phyloP scores from a whole-genome alignment of 1,140 invertebrate species.

The Parapsyche elsis region DNA sequence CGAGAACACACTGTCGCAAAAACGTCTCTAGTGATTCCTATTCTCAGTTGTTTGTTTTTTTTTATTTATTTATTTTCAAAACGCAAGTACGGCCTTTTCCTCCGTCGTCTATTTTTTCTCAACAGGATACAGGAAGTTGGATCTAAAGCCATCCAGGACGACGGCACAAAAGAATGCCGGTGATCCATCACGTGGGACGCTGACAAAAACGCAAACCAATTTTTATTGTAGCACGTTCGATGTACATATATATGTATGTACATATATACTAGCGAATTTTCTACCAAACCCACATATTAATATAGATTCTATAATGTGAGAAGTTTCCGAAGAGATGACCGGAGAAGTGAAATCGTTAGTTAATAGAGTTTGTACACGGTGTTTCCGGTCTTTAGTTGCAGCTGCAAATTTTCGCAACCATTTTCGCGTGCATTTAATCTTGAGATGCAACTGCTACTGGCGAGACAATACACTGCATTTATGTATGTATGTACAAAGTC shows the following conservation, averaged over 20 bases:
- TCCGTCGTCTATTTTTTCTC: background rate
- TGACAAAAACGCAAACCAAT: background rate
- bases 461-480: background rate
- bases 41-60: background rate
- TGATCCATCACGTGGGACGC: conserved; percentile 17
- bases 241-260: background rate
- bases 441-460: conserved; percentile 13
- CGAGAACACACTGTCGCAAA: background rate
- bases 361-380: background rate
- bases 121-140: no score
- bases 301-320: no score
- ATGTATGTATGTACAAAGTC: no score
- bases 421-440: conserved; percentile 2
- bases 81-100: background rate
- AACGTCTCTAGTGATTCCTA: background rate
- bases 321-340: background rate
- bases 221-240: background rate
- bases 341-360: background rate
- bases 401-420: conserved; percentile 16
- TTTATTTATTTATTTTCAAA: background rate
- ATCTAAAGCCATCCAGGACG: background rate
- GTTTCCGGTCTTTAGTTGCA: background rate
- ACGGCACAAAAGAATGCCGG: conserved; percentile 1
- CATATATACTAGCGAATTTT: no score
- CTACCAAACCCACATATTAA: no score